Percentiles rank a stretch among this genome's conserved stretches.
phyloP scores from a whole-genome alignment of 2,888 invertebrate species.

The Omphaloscelis lunosa region DNA sequence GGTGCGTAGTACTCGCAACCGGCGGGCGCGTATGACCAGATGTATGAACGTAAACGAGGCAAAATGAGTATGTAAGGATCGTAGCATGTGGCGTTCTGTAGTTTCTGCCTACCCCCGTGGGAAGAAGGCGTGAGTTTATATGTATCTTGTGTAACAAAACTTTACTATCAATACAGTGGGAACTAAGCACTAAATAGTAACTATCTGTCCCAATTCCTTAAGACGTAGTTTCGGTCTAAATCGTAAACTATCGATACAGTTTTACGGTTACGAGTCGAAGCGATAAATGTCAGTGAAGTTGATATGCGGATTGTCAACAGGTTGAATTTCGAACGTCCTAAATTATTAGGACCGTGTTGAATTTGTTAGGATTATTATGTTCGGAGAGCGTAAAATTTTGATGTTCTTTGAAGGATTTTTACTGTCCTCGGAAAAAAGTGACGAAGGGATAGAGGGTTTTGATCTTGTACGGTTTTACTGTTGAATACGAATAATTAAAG shows the following conservation, averaged over 20 bases:
- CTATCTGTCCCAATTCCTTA: background rate
- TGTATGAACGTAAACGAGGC: no score
- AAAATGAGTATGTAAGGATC: no score
- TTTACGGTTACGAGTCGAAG: slow-evolving; percentile 13
- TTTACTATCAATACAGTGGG: background rate
- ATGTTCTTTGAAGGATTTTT: background rate
- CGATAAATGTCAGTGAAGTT: slow-evolving; percentile 44
- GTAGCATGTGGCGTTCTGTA: no score
- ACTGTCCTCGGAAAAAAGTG: background rate
- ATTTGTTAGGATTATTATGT: background rate
- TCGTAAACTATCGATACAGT: slow-evolving; percentile 31
- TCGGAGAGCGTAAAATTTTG: background rate
- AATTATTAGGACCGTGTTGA: slow-evolving; percentile 11
- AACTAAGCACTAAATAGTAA: slow-evolving; percentile 17
- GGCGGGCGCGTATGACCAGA: no score
- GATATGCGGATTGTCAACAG: slow-evolving; percentile 7
- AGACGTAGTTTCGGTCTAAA: slow-evolving; percentile 16
- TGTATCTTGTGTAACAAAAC: no score
- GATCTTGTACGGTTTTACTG: background rate
- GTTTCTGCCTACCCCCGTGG: no score
- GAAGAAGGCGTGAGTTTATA: no score
- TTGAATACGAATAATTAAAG: background rate
- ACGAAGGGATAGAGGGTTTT: background rate
- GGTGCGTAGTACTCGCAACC: no score
- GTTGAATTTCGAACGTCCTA: slow-evolving; percentile 32